A percentile compares a stretch with the other conserved stretches of the same genome.
phyloP scores from a whole-genome alignment of 2,113 vertebrate genomes.

The Etheostoma spectabile region DNA sequence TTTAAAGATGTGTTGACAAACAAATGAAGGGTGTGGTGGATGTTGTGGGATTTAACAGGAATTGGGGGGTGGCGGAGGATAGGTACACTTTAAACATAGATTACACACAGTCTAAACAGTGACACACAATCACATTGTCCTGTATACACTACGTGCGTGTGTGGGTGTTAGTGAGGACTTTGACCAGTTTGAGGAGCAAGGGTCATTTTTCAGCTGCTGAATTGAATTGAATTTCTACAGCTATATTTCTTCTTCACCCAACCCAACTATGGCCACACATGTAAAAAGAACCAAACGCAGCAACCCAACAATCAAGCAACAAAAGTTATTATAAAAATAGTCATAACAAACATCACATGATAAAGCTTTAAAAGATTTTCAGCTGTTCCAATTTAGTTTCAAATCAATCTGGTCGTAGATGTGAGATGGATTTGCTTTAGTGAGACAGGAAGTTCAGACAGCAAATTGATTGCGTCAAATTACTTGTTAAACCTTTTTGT shows the following conservation, averaged over 20 bases:
- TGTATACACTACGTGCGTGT: not conserved
- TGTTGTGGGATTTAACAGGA: constrained; percentile 62
- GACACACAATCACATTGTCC: constrained; percentile 31
- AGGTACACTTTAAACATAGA: constrained; percentile 51
- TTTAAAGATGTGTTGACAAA: constrained; percentile 64
- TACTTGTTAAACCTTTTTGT: not conserved
- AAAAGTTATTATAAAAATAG: not conserved
- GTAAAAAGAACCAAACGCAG: not conserved
- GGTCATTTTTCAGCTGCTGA: not conserved
- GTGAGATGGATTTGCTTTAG: not conserved
- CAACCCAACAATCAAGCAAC: not conserved
- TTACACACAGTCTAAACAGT: constrained; percentile 31
- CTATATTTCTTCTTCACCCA: not conserved
- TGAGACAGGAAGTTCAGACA: not conserved
- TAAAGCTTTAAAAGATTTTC: not conserved
- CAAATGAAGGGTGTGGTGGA: constrained; percentile 58
- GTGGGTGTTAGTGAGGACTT: constrained; percentile 1
- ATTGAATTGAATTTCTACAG: not conserved
- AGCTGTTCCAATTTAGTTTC: too few species aligned
- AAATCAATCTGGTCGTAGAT: too few species aligned
- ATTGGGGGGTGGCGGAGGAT: constrained; percentile 38
- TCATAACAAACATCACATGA: not conserved
- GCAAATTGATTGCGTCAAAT: not conserved
- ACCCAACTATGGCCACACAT: not conserved
- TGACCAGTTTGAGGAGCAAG: not conserved